A percentile compares a stretch with the other conserved stretches of the same genome.
Conservation (phyloP, 2,888 invertebrate species). For the Busseola fusca region DNA sequence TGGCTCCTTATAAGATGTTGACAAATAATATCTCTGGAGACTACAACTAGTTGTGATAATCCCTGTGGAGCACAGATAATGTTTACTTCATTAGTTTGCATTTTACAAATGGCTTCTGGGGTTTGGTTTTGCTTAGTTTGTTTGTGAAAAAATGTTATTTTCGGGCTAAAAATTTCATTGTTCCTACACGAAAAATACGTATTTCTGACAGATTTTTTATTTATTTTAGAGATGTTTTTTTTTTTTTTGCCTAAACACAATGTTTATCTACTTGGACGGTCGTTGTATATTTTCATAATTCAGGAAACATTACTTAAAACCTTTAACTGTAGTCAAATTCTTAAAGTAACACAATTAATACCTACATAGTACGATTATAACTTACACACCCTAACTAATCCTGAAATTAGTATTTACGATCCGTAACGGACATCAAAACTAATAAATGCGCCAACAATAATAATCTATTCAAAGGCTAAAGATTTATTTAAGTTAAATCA, state of each 20-base stretch:
- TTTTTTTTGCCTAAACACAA: background rate
- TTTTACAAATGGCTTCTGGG: slow-evolving; percentile 63
- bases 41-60: slow-evolving; percentile 30
- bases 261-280: too few species aligned
- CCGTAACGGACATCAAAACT: slow-evolving; percentile 53
- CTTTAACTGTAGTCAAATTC: background rate
- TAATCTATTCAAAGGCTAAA: slow-evolving; percentile 76
- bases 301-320: background rate
- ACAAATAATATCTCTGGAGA: slow-evolving; percentile 64
- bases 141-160: background rate
- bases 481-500: slow-evolving; percentile 83
- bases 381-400: slow-evolving; percentile 35
- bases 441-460: slow-evolving; percentile 56
- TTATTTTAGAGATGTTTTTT: too few species aligned
- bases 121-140: slow-evolving; percentile 30
- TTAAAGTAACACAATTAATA: background rate
- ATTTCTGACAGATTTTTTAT: background rate
- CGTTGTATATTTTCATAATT: background rate
- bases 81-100: slow-evolving; percentile 71
- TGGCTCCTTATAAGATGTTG: slow-evolving; percentile 57
- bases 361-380: too few species aligned
- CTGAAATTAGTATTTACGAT: slow-evolving; percentile 55
- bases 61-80: slow-evolving; percentile 62
- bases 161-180: background rate
- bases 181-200: background rate